Percentiles rank a stretch among this genome's conserved stretches.
Evolutionary conservation across 2,113 vertebrate genomes (phyloP).

Genomic region (Piaya cayana): DNA sequence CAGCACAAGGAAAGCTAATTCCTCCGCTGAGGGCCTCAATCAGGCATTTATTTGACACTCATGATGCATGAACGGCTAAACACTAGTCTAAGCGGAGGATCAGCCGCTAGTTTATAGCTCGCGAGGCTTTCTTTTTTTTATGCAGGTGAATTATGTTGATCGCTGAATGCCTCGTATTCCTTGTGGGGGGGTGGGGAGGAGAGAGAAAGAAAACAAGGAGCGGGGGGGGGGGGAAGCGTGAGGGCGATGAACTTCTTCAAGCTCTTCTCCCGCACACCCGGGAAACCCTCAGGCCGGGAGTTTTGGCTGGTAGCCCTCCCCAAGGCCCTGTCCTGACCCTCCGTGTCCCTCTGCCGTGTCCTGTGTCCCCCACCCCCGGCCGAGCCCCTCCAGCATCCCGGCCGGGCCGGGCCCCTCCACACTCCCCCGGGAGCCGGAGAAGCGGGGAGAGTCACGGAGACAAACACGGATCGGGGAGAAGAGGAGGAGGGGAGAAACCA

Average conservation of each 20-base stretch:
- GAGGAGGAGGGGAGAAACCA: slow-evolving; percentile 26
- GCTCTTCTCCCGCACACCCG: background rate
- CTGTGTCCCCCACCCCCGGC: background rate
- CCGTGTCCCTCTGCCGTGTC: background rate
- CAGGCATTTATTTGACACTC: slow-evolving; percentile 67
- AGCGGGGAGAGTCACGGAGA: background rate
- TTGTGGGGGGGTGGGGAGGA: background rate
- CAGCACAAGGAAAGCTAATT: slow-evolving; percentile 42
- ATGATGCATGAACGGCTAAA: slow-evolving; percentile 59
- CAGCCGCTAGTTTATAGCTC: slow-evolving; percentile 56
- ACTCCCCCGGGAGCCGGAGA: background rate
- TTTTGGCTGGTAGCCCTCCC: background rate
- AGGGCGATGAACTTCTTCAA: background rate
- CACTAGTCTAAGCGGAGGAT: slow-evolving; percentile 46
- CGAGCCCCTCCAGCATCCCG: background rate
- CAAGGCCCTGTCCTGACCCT: background rate
- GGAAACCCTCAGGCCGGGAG: background rate
- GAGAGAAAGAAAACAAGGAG: background rate
- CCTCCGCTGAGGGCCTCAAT: slow-evolving; percentile 57
- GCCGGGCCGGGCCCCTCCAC: background rate
- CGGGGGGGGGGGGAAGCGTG: background rate
- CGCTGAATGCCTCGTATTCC: background rate
- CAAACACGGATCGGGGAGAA: background rate
- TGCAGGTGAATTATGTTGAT: slow-evolving; percentile 55
- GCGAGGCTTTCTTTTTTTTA: background rate